Base-by-base conservation (phyloP, 1,140 invertebrate genomes). In the Macrostomum lignano region DNA sequence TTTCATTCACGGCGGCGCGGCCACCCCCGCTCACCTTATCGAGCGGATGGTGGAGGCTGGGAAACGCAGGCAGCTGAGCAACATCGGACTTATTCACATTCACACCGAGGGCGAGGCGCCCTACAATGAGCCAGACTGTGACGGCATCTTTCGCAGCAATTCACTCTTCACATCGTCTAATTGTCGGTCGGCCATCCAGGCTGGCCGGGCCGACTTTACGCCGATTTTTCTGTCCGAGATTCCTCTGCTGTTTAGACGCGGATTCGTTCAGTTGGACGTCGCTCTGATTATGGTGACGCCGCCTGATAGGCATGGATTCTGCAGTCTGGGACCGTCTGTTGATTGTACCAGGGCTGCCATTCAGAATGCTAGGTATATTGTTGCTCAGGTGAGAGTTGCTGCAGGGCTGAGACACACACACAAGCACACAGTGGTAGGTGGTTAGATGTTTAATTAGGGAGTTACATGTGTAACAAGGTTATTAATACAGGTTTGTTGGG, bases 151-250 rank as follows among this genome's bases (percentile, higher is more conserved):
- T 49, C 69, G 74, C 38, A 77, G 74, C 0, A 64, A 68, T 32
- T 84, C 78, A 1, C 68, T 84, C 37, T 91, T 88, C 50, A 82
- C 84, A 64, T 78, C 74, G 6, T 72, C 66, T 1, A 88, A 88
- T 53, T 73, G 81, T 10, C 64, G 82, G 15, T 65, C 72, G 46
- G 69, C 76, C 0, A 74, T 91, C 3, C 72, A 73, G 17, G 73
- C 50, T 20, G 79, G 81, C 1, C 62, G 72, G 29, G 76, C 71
- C 0, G 81, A 88, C 49, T 71, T 67, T 39, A 67, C 81, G 26
- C 78, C 79, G 1, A 81, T 86, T 38, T 91, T 84, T 53, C 61
- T 91, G 1, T 70, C 73, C 37, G 81, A 91, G 51, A 84, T 86
- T 45, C 81, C 81, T 1, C 61, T 68, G 29, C 57, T 91, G 7